Evolutionary conservation across 2,888 invertebrate genomes (phyloP).

Genomic region (Acronicta psi): DNA sequence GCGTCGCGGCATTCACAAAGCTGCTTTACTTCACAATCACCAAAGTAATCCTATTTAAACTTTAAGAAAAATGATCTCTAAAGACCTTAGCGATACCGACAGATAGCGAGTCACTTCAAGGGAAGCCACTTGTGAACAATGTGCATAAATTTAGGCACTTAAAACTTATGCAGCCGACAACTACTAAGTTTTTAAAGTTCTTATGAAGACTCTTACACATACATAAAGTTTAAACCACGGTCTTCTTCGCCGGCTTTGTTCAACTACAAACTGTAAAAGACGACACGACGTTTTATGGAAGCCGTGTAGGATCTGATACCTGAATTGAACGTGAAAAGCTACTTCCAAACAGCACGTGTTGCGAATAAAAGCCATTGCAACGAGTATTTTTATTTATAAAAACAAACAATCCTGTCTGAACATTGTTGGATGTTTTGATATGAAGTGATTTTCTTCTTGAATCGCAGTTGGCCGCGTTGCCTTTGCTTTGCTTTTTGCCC

Average conservation of each 20-base stretch:
- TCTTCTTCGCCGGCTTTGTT: slow-evolving; percentile 29
- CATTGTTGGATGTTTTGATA: too few species aligned
- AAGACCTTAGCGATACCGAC: slow-evolving; percentile 24
- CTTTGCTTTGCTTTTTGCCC: too few species aligned
- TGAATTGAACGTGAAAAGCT: slow-evolving; percentile 16
- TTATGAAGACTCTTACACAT: slow-evolving; percentile 52
- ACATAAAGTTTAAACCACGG: slow-evolving; percentile 49
- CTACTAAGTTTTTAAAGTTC: slow-evolving; percentile 41
- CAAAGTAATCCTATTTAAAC: slow-evolving; percentile 26
- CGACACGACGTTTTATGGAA: slow-evolving; percentile 13
- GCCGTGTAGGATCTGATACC: slow-evolving; percentile 20
- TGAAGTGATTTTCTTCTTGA: too few species aligned
- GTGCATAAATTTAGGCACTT: slow-evolving; percentile 62
- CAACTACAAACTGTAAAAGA: slow-evolving; percentile 31
- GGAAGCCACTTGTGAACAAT: slow-evolving; percentile 55
- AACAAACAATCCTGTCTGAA: too few species aligned
- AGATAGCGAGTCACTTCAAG: slow-evolving; percentile 35
- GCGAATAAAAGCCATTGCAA: slow-evolving; percentile 15
- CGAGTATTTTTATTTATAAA: neutral
- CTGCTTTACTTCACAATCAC: slow-evolving; percentile 24
- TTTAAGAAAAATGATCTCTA: slow-evolving; percentile 30
- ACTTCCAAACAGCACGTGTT: slow-evolving; percentile 27
- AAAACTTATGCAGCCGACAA: slow-evolving; percentile 50
- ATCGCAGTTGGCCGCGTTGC: too few species aligned
- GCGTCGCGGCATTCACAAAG: slow-evolving; percentile 18